Conservation (phyloP, 1,140 invertebrate species). For the Dreissena polymorpha region DNA sequence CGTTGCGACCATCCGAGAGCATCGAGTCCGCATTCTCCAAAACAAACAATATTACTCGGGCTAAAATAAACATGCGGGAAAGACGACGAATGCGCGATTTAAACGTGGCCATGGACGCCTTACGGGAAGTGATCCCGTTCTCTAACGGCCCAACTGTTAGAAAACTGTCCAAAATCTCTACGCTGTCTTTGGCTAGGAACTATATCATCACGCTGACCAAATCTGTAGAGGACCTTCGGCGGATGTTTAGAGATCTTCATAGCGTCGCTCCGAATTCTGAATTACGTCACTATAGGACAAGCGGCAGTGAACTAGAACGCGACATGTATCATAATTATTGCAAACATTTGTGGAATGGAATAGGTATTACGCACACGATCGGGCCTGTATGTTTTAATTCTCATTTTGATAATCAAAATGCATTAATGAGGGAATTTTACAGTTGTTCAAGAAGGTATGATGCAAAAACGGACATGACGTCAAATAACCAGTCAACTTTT, state of each 20-base stretch:
- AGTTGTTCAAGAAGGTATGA: too few relatives aligned
- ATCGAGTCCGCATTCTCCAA: too few relatives aligned
- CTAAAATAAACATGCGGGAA: constrained; percentile 73
- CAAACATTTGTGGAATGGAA: too few relatives aligned
- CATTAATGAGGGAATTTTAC: too few relatives aligned
- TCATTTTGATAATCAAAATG: too few relatives aligned
- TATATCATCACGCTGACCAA: constrained; percentile 96
- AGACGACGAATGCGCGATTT: constrained; percentile 77
- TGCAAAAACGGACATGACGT: too few relatives aligned
- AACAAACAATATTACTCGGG: constrained; percentile 1
- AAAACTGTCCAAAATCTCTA: constrained; percentile 99
- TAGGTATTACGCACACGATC: too few relatives aligned
- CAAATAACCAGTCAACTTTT: too few relatives aligned
- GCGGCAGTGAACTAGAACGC: too few relatives aligned
- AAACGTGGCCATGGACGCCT: constrained; percentile 73
- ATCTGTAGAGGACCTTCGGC: constrained; percentile 70
- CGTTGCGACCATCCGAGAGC: too few relatives aligned
- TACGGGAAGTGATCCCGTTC: constrained; percentile 77
- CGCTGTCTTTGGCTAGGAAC: constrained; percentile 97
- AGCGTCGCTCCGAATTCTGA: background rate
- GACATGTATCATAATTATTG: too few relatives aligned
- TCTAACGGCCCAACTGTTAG: constrained; percentile 97
- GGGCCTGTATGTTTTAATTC: too few relatives aligned
- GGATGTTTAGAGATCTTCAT: constrained; percentile 56
- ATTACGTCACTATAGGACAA: background rate